These are phyloP conservation scores for Cottoperca gobio DNA, from an alignment of 2,797 vertebrate genomes.

Conservation along the genomic window DNA sequence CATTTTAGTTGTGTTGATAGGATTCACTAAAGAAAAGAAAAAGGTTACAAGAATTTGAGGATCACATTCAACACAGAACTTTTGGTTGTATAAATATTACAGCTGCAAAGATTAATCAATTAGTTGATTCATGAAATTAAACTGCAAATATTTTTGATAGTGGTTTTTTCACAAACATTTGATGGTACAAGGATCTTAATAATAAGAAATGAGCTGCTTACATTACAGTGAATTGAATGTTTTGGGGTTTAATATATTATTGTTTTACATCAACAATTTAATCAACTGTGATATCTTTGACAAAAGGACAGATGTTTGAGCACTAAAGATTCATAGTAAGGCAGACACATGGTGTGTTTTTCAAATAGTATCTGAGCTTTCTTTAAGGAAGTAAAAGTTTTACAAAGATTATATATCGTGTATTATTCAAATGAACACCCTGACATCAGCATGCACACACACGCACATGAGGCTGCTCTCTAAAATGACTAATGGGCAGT, in stretches of 20 bases:
- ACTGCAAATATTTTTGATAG: too few species aligned
- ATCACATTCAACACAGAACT: neutral
- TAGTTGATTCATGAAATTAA: too few species aligned
- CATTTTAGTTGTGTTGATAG: too few species aligned
- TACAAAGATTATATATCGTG: neutral
- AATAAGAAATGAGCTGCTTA: neutral
- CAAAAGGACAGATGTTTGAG: conserved; percentile 2
- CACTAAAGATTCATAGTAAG: conserved; percentile 11
- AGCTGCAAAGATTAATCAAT: too few species aligned
- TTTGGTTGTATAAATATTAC: too few species aligned
- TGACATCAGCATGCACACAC: conserved; percentile 28
- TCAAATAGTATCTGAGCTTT: conserved; percentile 13
- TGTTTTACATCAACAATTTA: neutral
- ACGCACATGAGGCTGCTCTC: conserved; percentile 28
- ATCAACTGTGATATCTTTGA: conserved; percentile 4
- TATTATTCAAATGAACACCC: conserved; percentile 25
- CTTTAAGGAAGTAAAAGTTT: conserved; percentile 12
- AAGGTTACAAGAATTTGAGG: neutral
- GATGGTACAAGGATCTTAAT: neutral
- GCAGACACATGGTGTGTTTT: neutral
- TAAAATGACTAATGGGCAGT: conserved; percentile 61
- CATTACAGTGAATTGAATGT: too few species aligned
- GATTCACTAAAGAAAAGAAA: neutral
- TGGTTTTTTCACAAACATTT: too few species aligned
- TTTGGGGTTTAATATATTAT: too few species aligned